Conservation (phyloP, 2,888 invertebrate species). For the Carterocephalus palaemon region DNA sequence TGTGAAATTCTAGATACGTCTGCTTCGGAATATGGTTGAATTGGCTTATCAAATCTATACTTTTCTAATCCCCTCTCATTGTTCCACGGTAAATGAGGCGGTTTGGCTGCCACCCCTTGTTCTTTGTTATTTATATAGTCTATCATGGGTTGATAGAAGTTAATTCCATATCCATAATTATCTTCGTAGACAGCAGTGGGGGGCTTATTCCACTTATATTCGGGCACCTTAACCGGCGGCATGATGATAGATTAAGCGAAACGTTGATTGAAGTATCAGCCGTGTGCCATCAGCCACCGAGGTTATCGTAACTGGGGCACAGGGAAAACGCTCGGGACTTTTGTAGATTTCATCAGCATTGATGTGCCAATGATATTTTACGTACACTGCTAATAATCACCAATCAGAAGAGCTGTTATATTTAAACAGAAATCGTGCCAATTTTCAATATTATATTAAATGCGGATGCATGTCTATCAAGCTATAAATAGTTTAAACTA, state of each 20-base stretch:
- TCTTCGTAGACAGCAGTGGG: constrained; percentile 86
- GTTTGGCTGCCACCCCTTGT: constrained; percentile 56
- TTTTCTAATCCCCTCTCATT: constrained; percentile 84
- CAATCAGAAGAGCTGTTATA: constrained; percentile 64
- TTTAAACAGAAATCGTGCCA: constrained; percentile 67
- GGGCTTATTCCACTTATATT: constrained; percentile 75
- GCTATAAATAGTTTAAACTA: constrained; percentile 28
- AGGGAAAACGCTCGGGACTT: constrained; percentile 54
- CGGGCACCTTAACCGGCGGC: constrained; percentile 69
- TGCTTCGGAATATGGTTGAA: constrained; percentile 82
- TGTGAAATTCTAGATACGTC: constrained; percentile 83
- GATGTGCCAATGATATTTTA: constrained; percentile 61
- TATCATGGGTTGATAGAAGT: constrained; percentile 92
- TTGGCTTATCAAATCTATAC: constrained; percentile 81
- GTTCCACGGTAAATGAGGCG: constrained; percentile 86
- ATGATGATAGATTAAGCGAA: constrained; percentile 49
- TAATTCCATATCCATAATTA: constrained; percentile 90
- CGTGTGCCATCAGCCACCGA: constrained; percentile 47
- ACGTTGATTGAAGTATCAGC: constrained; percentile 44
- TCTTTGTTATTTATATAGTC: constrained; percentile 88
- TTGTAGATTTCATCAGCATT: constrained; percentile 59
- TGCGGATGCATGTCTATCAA: constrained; percentile 30
- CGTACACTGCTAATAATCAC: constrained; percentile 54
- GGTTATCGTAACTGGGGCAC: constrained; percentile 56
- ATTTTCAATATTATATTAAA: constrained; percentile 42